phyloP scores from a whole-genome alignment of 2,797 vertebrate species.

The Hephaestus fuliginosus region DNA sequence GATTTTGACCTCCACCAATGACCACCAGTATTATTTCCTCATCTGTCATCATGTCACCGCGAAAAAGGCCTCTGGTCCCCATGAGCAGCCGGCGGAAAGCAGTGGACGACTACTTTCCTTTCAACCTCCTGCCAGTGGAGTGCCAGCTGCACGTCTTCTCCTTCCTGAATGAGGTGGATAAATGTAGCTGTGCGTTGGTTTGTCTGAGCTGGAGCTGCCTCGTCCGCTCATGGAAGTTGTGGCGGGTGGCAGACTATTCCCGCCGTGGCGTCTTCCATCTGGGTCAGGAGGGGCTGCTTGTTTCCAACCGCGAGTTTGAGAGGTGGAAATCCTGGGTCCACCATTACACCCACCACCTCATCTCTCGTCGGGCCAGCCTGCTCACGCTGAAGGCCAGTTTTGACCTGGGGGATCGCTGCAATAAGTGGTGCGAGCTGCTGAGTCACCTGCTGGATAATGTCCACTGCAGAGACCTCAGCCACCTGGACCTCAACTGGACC shows the following conservation, averaged over 20 bases:
- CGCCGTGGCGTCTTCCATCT: slow-evolving; percentile 86
- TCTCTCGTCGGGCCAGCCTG: slow-evolving; percentile 86
- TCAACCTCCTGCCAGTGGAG: slow-evolving; percentile 86
- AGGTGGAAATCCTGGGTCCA: slow-evolving; percentile 89
- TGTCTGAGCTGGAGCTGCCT: slow-evolving; percentile 88
- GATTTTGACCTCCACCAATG: slow-evolving; percentile 67
- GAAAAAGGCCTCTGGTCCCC: slow-evolving; percentile 81
- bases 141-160: slow-evolving; percentile 89
- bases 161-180: slow-evolving; percentile 88
- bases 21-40: slow-evolving; percentile 40
- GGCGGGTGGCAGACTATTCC: slow-evolving; percentile 89
- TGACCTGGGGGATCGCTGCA: slow-evolving; percentile 87
- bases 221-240: slow-evolving; percentile 88
- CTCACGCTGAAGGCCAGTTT: slow-evolving; percentile 89
- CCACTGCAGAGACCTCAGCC: slow-evolving; percentile 88
- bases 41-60: slow-evolving; percentile 79
- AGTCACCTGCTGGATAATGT: slow-evolving; percentile 86
- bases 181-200: slow-evolving; percentile 87
- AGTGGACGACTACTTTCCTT: slow-evolving; percentile 82
- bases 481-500: slow-evolving; percentile 90
- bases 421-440: slow-evolving; percentile 88
- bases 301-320: slow-evolving; percentile 89
- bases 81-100: slow-evolving; percentile 79
- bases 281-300: slow-evolving; percentile 86
- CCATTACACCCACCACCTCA: slow-evolving; percentile 89